Evolutionary conservation across 2,888 invertebrate species (phyloP), one percentile per base, ranked within the genome.

Genomic region (Polymixis flavicincta): DNA sequence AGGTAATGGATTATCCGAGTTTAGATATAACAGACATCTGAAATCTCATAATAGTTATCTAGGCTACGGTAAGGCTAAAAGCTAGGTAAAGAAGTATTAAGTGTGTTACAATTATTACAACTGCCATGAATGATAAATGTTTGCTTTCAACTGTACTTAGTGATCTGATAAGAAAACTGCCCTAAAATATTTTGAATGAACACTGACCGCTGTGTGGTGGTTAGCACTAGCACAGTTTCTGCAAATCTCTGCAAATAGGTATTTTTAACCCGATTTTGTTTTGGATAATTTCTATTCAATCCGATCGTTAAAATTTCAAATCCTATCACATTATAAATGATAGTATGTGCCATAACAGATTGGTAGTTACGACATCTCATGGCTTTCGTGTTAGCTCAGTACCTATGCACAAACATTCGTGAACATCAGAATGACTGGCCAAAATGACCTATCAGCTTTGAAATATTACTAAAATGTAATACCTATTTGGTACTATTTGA

Each of bases 1-100:
- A 50, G 55, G 50, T 65, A 82, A 82, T 76, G 64, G 68, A 82
- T 82, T 60, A 68, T 45, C 54, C 63, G 13, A 22, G 60, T 69
- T 60, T 25, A n/a, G n/a, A 50, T 37, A 17, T 19, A 70, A 73
- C 42, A 73, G 42, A 52, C 17, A 48, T 32, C 6, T 68, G 3
- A 50, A 55, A 61, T 59, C 37, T 28, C 55, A 13, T 45, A 52
- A 63, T 54, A 59, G n/a, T 57, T 45, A 57, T 19, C 57, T 57
- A 48, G 52, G 54, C 22, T 50, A n/a, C n/a, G n/a, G n/a, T n/a
- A n/a, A n/a, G n/a, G n/a, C n/a, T n/a, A n/a, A n/a, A 42, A 42
- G 28, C n/a, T n/a, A n/a, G 45, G 11, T 25, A 11, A 9, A 11
- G 19, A 28, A n/a, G 37, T 37, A n/a, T 6, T 25, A 25, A 25